Evolutionary conservation across 2,797 vertebrate genomes (phyloP).

Genomic region (Hydrophis major): DNA sequence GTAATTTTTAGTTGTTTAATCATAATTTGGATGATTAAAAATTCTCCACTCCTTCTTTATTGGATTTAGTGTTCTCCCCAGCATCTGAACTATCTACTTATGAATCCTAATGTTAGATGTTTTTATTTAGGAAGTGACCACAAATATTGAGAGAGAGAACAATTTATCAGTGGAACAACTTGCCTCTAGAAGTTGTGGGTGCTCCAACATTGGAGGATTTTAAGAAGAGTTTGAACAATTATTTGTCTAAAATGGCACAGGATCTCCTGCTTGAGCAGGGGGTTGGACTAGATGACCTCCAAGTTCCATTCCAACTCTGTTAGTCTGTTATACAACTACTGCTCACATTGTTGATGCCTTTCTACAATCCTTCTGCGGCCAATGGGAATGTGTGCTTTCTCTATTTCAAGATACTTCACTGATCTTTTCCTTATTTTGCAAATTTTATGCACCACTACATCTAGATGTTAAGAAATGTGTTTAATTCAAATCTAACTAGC

Average conservation of each 20-base stretch:
- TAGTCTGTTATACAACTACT: background rate
- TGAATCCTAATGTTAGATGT: background rate
- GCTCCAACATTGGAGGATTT: background rate
- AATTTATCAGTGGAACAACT: background rate
- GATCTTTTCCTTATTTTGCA: background rate
- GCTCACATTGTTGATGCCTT: background rate
- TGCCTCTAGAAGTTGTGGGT: background rate
- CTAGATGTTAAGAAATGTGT: background rate
- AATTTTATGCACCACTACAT: background rate
- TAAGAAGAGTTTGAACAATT: background rate
- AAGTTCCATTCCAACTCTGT: background rate
- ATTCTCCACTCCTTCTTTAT: background rate
- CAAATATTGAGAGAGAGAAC: background rate
- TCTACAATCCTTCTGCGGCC: background rate
- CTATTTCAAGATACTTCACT: background rate
- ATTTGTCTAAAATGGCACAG: background rate
- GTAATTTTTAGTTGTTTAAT: background rate
- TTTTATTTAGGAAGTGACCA: background rate
- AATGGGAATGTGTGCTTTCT: background rate
- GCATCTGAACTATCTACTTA: background rate
- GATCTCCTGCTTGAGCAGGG: background rate
- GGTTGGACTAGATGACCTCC: background rate
- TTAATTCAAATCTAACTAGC: background rate
- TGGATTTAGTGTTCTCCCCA: background rate
- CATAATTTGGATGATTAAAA: background rate